Percentiles rank a stretch among this genome's conserved stretches.
Conservation (phyloP, 2,888 invertebrate genomes). For the Buathra laborator region DNA sequence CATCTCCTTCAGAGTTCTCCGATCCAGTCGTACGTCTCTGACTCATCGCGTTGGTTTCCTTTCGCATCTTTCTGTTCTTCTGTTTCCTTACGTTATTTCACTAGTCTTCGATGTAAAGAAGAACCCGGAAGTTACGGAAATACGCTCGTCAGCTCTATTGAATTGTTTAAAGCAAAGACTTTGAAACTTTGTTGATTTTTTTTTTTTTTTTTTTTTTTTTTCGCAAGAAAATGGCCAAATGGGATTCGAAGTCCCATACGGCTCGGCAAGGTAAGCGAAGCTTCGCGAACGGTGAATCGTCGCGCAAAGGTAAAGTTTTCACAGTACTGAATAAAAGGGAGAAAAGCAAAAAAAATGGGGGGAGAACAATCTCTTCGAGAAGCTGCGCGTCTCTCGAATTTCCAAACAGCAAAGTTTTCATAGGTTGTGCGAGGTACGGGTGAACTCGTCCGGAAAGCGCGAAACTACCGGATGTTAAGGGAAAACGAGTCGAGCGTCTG, state of each 20-base stretch:
- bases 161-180: neutral
- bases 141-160: conserved; percentile 3
- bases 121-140: conserved; percentile 6
- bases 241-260: neutral
- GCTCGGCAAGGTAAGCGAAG: conserved; percentile 1
- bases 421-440: neutral
- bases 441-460: neutral
- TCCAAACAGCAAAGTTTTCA: conserved; percentile 21
- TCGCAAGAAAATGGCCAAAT: neutral
- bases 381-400: conserved; percentile 6
- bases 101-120: neutral
- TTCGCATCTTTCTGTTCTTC: neutral
- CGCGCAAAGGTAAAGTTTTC: conserved; percentile 12
- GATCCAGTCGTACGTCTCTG: neutral
- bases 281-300: neutral
- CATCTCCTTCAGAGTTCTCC: neutral
- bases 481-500: conserved; percentile 22
- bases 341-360: conserved; percentile 12
- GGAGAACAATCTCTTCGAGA: neutral
- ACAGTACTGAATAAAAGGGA: neutral
- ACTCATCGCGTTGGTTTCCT: neutral
- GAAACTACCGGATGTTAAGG: conserved; percentile 14
- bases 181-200: conserved; percentile 20
- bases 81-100: neutral
- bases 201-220: conserved; percentile 3